Conservation (phyloP, 2,113 vertebrate genomes). For the Antechinus stuartii region DNA sequence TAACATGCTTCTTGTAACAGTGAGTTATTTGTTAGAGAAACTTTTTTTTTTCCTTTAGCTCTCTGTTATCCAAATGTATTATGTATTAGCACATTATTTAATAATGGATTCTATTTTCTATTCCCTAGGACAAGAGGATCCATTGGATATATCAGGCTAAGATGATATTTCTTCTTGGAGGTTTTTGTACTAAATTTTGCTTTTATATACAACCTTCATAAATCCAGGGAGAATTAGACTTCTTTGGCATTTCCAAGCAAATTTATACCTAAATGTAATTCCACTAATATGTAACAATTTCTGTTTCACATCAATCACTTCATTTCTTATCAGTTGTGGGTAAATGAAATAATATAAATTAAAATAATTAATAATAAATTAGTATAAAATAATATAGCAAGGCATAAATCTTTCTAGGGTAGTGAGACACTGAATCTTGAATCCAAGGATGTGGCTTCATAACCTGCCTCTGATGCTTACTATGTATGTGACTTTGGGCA, state of each 20-base stretch:
- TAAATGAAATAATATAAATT: not conserved
- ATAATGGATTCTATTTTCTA: not conserved
- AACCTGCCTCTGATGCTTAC: not conserved
- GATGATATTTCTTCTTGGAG: not conserved
- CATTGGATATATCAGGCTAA: not conserved
- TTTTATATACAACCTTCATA: not conserved
- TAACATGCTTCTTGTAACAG: not conserved
- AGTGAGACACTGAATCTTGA: not conserved
- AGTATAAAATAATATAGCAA: not conserved
- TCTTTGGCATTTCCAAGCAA: not conserved
- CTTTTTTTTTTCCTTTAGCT: conserved; percentile 15
- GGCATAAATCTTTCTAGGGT: not conserved
- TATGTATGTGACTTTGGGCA: not conserved
- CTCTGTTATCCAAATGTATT: not conserved
- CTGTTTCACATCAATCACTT: not conserved
- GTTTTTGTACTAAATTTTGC: not conserved
- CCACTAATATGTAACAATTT: not conserved
- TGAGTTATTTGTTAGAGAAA: not conserved
- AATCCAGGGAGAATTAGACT: not conserved
- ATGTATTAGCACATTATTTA: conserved; percentile 5
- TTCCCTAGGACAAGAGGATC: not conserved
- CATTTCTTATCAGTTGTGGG: not conserved
- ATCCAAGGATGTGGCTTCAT: not conserved
- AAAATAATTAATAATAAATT: not conserved
- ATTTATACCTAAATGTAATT: not conserved